phyloP scores from a whole-genome alignment of 2,888 invertebrate species.

The Paralinhomoeus sp. region DNA sequence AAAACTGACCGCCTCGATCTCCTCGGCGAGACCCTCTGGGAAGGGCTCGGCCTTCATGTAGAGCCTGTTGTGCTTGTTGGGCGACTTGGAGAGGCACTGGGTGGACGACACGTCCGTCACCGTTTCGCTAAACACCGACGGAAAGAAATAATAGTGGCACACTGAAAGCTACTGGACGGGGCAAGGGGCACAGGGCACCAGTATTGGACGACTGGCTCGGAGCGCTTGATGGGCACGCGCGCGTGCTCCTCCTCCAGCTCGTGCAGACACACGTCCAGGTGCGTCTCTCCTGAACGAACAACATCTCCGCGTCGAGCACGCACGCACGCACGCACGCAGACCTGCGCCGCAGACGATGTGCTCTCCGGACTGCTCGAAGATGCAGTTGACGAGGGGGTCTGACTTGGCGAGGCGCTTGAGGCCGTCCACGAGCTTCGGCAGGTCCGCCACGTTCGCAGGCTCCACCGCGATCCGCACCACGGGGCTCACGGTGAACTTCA shows the following conservation, averaged over 20 bases:
- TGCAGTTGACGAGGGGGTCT: constrained; percentile 99
- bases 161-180: no score
- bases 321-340: no score
- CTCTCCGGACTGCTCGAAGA: constrained; percentile 44
- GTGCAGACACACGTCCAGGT: constrained; percentile 97
- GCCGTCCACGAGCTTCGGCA: constrained; percentile 80
- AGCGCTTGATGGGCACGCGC: constrained; percentile 92
- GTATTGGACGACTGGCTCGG: constrained; percentile 95
- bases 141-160: no score
- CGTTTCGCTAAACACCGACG: constrained; percentile 48
- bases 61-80: constrained; percentile 98
- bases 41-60: constrained; percentile 84
- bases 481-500: constrained; percentile 99
- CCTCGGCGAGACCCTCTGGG: constrained; percentile 86
- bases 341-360: constrained; percentile 99
- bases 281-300: constrained; percentile 97
- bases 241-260: constrained; percentile 84
- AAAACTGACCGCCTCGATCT: constrained; percentile 57
- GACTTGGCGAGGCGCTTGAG: constrained; percentile 96
- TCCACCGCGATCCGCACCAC: constrained; percentile 98
- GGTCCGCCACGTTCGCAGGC: constrained; percentile 92
- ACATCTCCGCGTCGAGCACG: no score
- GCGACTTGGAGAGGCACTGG: constrained; percentile 93
- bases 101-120: constrained; percentile 74
- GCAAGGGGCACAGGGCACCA: no score